Evolutionary conservation across 2,797 vertebrate species (phyloP).

Genomic region (Ambastaia sidthimunki): DNA sequence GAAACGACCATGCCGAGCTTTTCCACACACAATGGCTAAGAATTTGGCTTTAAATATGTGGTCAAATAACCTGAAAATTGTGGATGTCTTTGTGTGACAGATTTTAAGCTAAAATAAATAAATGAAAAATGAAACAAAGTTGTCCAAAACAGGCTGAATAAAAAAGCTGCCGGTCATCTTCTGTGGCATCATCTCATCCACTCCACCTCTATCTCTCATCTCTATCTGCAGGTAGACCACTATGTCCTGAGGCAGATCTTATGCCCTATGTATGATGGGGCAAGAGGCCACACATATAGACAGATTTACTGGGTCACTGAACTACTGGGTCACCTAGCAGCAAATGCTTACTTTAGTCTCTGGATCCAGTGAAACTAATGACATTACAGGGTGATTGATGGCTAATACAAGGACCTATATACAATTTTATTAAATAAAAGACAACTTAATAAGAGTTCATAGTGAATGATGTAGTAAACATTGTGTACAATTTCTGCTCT

Average conservation of each 20-base stretch:
- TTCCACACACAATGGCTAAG: not conserved
- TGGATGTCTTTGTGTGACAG: not conserved
- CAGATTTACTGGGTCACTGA: slow-evolving; percentile 54
- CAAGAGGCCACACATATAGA: slow-evolving; percentile 40
- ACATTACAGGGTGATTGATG: not conserved
- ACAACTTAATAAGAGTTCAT: too few relatives aligned
- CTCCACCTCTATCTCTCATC: slow-evolving; percentile 16
- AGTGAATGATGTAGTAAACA: too few relatives aligned
- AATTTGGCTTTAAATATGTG: not conserved
- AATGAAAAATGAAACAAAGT: not conserved
- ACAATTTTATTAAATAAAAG: too few relatives aligned
- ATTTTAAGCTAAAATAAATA: not conserved
- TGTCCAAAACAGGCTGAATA: not conserved
- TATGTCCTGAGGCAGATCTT: slow-evolving; percentile 29
- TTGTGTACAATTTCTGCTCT: too few relatives aligned
- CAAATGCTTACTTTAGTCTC: slow-evolving; percentile 3
- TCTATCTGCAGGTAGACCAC: slow-evolving; percentile 22
- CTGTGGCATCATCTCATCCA: not conserved
- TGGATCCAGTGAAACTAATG: slow-evolving; percentile 13
- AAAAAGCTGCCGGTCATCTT: too few relatives aligned
- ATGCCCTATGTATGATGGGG: slow-evolving; percentile 29
- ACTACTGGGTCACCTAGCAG: slow-evolving; percentile 50
- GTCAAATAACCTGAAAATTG: not conserved
- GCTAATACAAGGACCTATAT: too few relatives aligned
- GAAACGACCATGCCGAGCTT: not conserved